Conservation (phyloP, 2,113 vertebrate genomes). For the Cepphus grylle region DNA sequence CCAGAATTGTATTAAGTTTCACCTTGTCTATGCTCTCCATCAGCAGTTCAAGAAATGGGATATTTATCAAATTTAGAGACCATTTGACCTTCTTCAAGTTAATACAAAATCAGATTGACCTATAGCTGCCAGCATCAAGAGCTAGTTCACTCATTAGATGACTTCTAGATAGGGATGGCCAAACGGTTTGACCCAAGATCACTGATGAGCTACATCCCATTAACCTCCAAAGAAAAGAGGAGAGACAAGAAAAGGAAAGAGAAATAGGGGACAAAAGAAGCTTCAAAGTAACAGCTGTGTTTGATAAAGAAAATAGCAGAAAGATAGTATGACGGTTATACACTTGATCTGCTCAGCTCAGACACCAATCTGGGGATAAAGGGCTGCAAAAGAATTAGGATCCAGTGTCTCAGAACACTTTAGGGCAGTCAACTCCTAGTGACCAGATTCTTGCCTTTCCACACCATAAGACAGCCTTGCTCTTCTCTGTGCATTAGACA, state of each 20-base stretch:
- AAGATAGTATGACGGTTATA: background rate
- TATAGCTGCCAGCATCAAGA: conserved; percentile 30
- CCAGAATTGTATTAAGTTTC: conserved; percentile 7
- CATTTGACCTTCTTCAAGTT: conserved; percentile 58
- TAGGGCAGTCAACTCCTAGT: background rate
- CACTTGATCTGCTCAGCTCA: background rate
- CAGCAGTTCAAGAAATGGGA: conserved; percentile 54
- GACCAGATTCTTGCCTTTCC: background rate
- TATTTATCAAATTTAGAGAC: conserved; percentile 63
- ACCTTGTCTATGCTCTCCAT: conserved; percentile 34
- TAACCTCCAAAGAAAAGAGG: conserved; percentile 28
- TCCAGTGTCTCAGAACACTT: background rate
- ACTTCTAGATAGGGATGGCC: conserved; percentile 25
- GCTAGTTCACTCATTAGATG: conserved; percentile 56
- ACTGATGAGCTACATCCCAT: conserved; percentile 49
- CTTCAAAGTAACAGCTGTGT: background rate
- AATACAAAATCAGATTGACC: conserved; percentile 61
- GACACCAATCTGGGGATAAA: background rate
- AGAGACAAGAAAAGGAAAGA: background rate
- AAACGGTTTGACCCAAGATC: conserved; percentile 13
- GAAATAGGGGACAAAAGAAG: conserved; percentile 25
- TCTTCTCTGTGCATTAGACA: background rate
- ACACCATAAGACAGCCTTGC: background rate
- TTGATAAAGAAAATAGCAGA: conserved; percentile 6
- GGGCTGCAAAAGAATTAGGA: background rate